phyloP scores from a whole-genome alignment of 2,797 vertebrate species.

The Sebastes nivosus region DNA sequence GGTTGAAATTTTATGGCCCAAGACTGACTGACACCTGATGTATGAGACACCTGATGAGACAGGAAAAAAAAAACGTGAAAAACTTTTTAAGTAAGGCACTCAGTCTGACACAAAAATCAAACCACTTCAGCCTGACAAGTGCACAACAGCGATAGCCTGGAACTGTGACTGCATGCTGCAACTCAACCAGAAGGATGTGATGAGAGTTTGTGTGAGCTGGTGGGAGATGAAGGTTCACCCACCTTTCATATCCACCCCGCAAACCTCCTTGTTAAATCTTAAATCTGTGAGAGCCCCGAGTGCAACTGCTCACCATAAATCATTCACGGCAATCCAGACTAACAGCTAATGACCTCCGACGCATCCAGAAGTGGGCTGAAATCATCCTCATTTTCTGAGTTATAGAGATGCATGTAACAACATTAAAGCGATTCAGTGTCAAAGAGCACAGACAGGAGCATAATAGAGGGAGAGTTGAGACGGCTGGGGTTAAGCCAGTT shows the following conservation, averaged over 20 bases:
- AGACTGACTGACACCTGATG: neutral
- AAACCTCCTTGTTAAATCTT: constrained; percentile 14
- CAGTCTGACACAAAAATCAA: neutral
- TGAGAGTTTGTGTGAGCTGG: neutral
- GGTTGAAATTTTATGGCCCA: neutral
- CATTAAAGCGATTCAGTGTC: neutral
- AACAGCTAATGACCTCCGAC: constrained; percentile 25
- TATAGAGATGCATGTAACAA: neutral
- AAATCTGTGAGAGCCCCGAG: constrained; percentile 2
- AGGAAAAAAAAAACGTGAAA: neutral
- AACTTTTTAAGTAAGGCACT: neutral
- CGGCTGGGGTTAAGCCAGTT: neutral
- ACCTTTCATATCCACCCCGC: neutral
- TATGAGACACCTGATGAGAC: neutral
- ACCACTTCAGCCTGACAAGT: neutral
- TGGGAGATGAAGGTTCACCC: neutral
- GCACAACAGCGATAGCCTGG: neutral
- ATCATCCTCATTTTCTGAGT: neutral
- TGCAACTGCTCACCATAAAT: constrained; percentile 28
- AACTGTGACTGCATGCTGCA: neutral
- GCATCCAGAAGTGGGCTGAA: neutral
- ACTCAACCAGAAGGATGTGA: neutral
- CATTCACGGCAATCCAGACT: constrained; percentile 4
- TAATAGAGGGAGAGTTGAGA: neutral
- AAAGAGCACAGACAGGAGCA: neutral